These are phyloP conservation scores for Leucopsar rothschildi DNA, from an alignment of 2,113 vertebrate species.

Conservation along the genomic window DNA sequence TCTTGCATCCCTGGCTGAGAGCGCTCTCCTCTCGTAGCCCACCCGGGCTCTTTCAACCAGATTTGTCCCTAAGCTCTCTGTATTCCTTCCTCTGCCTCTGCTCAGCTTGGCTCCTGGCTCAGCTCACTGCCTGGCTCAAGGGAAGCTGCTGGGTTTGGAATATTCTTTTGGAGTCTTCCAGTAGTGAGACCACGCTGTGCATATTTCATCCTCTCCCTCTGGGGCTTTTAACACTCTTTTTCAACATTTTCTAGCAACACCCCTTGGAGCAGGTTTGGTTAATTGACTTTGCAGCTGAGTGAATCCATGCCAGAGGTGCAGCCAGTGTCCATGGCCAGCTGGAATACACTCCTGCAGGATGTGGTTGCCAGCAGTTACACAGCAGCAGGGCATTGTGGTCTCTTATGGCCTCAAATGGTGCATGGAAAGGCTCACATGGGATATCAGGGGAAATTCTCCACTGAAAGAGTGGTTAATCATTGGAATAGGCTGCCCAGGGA, in stretches of 20 bases:
- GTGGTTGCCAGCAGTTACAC: background rate
- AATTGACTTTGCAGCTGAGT: background rate
- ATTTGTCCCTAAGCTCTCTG: background rate
- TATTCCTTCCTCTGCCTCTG: background rate
- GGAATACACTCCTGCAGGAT: rapidly evolving
- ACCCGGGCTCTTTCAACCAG: background rate
- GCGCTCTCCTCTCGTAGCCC: background rate
- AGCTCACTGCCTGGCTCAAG: rapidly evolving
- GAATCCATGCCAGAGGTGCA: background rate
- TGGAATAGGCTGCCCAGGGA: background rate
- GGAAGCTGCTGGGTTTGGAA: background rate
- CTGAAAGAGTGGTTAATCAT: background rate
- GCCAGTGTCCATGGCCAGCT: background rate
- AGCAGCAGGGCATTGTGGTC: background rate
- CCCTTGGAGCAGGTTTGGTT: background rate
- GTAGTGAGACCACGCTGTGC: background rate
- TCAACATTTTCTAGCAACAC: background rate
- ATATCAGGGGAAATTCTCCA: background rate
- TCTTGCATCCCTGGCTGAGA: background rate
- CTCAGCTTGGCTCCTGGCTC: background rate
- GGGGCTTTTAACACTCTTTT: background rate
- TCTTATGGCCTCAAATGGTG: rapidly evolving
- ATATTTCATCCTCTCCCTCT: background rate
- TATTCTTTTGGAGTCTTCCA: background rate
- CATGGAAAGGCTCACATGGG: background rate